Percentiles rank a stretch among this genome's conserved stretches.
Conservation (phyloP, 2,797 vertebrate genomes). For the Tadarida brasiliensis region DNA sequence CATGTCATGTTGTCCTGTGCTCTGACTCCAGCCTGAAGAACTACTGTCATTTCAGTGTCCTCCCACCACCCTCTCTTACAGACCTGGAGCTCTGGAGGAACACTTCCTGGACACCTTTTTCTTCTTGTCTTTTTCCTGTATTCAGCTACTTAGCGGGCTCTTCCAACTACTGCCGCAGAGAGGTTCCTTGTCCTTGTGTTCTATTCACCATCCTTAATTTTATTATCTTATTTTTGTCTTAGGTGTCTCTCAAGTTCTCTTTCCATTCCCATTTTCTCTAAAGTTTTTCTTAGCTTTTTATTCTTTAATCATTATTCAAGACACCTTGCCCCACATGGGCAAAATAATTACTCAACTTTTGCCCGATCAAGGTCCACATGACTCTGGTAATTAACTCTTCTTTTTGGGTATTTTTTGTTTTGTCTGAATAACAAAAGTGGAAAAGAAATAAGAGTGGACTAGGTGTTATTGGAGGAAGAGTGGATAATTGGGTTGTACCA, state of each 20-base stretch:
- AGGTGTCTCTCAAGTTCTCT: background rate
- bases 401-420: background rate
- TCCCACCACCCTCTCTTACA: background rate
- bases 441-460: background rate
- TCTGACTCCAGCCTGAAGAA: background rate
- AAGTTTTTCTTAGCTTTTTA: background rate
- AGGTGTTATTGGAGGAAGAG: background rate
- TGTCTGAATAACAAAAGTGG: background rate
- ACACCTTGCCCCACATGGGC: background rate
- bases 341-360: background rate
- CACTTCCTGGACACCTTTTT: background rate
- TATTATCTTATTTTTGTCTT: too few relatives aligned
- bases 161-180: background rate
- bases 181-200: background rate
- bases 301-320: background rate
- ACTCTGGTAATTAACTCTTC: background rate
- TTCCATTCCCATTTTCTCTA: background rate
- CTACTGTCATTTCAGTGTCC: background rate
- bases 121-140: background rate
- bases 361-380: background rate
- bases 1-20: background rate
- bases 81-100: background rate
- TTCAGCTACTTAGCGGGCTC: background rate
- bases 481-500: background rate
- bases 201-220: background rate